Evolutionary conservation across 2,113 vertebrate species (phyloP), one percentile per base, ranked within the genome.

Genomic region (Dolichallabes microphthalmus): DNA sequence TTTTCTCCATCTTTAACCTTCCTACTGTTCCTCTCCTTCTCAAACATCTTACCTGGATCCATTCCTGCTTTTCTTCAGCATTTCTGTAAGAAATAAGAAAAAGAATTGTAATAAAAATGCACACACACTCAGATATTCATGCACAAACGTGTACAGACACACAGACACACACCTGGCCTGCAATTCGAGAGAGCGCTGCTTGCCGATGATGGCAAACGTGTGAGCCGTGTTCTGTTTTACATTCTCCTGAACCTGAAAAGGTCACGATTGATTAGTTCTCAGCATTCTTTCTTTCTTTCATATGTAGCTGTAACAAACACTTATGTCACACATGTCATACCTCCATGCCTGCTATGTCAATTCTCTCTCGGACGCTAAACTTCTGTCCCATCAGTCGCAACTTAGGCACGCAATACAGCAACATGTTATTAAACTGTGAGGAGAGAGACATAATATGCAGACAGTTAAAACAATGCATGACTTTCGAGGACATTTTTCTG

Each of bases 341-440:
- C 98, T 98, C 97, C 91, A 99, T 94, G 90, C 95, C 97, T 1
- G 96, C 96, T 61, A 99, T 97, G 93, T 99, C 96, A 79, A 99
- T 97, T 93, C 96, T 96, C 92, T 98, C 97, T 82, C 98, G 94
- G 87, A 99, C 97, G 1, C 98, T 99, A 93, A 99, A 99, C 93
- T 99, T 99, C 93, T 99, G 98, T 69, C 98, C 98, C 85, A 97
- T 98, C 84, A 99, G 95, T 86, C 98, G 91, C 85, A 99, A 94
- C 88, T 98, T 98, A 83, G 98, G 98, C 88, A 99, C 97, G 57
- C 98, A 99, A 93, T 99, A 99, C 30, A 99, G 95, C 89, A 99
- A 90, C 97, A 98, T 98, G 88, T 97, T 99, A 92, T 98, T 99
- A 92, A 99, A 99, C 98, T 99, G 90, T 17, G 25, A 27, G 78